Conservation (phyloP, 2,888 invertebrate genomes). For the Melanargia galathea region DNA sequence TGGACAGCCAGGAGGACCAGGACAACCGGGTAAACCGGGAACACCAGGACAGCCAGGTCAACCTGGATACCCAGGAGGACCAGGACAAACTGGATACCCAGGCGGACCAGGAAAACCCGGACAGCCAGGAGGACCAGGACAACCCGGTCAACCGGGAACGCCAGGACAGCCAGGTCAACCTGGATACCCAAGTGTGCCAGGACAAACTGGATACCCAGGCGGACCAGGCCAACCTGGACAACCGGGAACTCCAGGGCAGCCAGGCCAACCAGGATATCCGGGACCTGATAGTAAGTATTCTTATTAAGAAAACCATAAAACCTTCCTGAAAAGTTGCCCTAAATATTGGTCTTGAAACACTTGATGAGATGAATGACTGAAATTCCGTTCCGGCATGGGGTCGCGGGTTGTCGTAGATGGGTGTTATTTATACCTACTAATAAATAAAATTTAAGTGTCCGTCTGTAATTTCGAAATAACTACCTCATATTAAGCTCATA, state of each 20-base stretch:
- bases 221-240: constrained; percentile 41
- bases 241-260: constrained; percentile 43
- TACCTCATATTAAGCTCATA: too few species aligned
- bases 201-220: constrained; percentile 41
- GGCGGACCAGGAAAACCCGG: constrained; percentile 40
- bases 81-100: constrained; percentile 38
- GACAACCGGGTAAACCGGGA: constrained; percentile 33
- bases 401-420: too few species aligned
- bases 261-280: constrained; percentile 40
- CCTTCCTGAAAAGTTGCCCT: too few species aligned
- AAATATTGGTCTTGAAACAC: too few species aligned
- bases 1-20: constrained; percentile 42
- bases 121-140: constrained; percentile 41
- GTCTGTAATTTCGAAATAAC: too few species aligned
- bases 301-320: too few species aligned
- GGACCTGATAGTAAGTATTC: constrained; percentile 16
- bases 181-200: constrained; percentile 38
- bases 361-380: too few species aligned
- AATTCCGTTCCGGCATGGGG: too few species aligned
- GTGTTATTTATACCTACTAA: too few species aligned
- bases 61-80: constrained; percentile 45
- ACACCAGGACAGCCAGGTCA: constrained; percentile 41
- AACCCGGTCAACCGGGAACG: constrained; percentile 40
- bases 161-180: constrained; percentile 42
- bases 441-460: too few species aligned